Percentiles rank a stretch among this genome's conserved stretches.
Evolutionary conservation across 2,113 vertebrate genomes (phyloP).

Genomic region (Microcebus ravelobensis): DNA sequence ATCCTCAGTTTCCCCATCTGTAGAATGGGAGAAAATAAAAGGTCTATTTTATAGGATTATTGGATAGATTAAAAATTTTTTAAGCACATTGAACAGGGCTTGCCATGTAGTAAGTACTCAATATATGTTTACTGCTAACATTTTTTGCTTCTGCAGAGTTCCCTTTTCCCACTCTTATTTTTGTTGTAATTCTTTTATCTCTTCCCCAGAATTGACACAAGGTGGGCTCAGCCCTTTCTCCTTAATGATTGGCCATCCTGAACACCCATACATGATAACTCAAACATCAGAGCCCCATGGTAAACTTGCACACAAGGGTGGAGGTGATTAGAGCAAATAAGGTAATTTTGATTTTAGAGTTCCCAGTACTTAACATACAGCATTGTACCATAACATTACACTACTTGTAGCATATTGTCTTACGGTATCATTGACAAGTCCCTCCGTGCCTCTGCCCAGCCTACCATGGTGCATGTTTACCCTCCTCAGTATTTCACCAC

Average conservation of each 20-base stretch:
- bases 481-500: background rate
- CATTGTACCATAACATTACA: accelerated
- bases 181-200: background rate
- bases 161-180: background rate
- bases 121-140: accelerated
- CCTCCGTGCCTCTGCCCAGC: background rate
- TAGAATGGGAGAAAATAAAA: background rate
- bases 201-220: background rate
- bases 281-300: background rate
- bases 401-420: accelerated
- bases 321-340: no score
- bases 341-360: background rate
- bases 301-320: background rate
- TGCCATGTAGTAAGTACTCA: accelerated
- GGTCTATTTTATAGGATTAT: accelerated
- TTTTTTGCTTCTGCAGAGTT: background rate
- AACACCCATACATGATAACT: background rate
- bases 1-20: background rate
- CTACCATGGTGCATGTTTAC: accelerated
- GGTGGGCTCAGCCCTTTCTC: background rate
- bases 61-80: background rate
- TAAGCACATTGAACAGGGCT: background rate
- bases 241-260: background rate
- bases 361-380: accelerated
- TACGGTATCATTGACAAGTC: accelerated